phyloP scores from a whole-genome alignment of 2,888 invertebrate genomes.

The Elysia crispata region DNA sequence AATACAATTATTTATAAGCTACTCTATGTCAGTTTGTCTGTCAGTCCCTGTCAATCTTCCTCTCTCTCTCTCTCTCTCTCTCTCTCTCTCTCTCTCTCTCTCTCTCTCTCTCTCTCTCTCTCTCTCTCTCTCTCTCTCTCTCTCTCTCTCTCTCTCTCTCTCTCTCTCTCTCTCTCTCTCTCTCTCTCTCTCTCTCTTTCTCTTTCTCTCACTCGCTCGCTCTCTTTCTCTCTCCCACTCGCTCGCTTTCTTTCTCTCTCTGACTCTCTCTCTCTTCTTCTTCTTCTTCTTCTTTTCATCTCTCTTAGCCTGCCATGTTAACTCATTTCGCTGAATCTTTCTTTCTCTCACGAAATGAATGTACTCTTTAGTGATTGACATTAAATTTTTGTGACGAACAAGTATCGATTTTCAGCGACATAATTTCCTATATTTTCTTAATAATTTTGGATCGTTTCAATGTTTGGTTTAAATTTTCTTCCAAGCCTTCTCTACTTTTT shows the following conservation, averaged over 20 bases:
- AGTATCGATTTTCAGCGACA: too few species aligned
- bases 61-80: neutral
- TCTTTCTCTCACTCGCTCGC: neutral
- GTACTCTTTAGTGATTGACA: too few species aligned
- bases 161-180: neutral
- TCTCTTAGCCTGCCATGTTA: neutral
- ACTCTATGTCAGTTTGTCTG: neutral
- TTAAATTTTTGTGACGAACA: too few species aligned
- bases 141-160: neutral
- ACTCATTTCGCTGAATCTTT: neutral
- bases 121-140: neutral
- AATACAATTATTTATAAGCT: too few species aligned
- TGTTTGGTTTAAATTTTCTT: too few species aligned
- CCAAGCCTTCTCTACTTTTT: too few species aligned
- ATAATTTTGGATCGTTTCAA: too few species aligned
- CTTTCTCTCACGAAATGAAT: conserved; percentile 1
- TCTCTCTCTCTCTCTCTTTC: neutral
- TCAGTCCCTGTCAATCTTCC: neutral
- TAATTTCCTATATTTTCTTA: too few species aligned
- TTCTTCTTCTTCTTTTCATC: conserved; percentile 1
- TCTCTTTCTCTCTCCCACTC: neutral
- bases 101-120: neutral
- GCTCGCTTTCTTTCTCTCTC: neutral
- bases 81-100: neutral
- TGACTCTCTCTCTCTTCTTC: neutral